These are phyloP conservation scores for Oxyruncus cristatus DNA, from an alignment of 2,113 vertebrate genomes.

Conservation along the genomic window DNA sequence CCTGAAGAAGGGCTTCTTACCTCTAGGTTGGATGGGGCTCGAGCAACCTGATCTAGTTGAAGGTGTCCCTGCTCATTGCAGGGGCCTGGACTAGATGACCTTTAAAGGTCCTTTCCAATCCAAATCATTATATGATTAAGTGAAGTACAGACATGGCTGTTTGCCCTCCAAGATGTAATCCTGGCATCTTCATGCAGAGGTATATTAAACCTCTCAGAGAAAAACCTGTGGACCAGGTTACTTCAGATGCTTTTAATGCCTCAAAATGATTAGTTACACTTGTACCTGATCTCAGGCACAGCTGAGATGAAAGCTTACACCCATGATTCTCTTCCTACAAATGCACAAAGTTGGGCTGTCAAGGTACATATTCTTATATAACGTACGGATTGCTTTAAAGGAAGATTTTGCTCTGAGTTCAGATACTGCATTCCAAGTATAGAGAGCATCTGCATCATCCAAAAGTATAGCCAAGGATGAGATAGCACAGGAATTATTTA, in stretches of 20 bases:
- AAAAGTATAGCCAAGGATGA: slow-evolving; percentile 24
- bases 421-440: neutral
- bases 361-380: neutral
- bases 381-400: neutral
- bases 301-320: neutral
- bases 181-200: neutral
- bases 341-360: neutral
- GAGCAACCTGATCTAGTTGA: neutral
- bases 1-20: neutral
- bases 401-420: slow-evolving; percentile 5
- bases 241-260: neutral
- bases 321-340: neutral
- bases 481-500: slow-evolving; percentile 27
- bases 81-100: neutral
- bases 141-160: neutral
- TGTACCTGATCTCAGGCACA: neutral
- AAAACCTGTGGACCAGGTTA: neutral
- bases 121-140: neutral
- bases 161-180: neutral
- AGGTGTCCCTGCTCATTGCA: neutral
- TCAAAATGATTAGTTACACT: neutral
- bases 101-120: neutral
- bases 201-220: neutral
- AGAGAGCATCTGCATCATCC: slow-evolving; percentile 15
- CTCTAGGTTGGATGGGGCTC: fast-evolving